Evolutionary conservation across 2,888 invertebrate genomes (phyloP).

Genomic region (Deilephila porcellus): DNA sequence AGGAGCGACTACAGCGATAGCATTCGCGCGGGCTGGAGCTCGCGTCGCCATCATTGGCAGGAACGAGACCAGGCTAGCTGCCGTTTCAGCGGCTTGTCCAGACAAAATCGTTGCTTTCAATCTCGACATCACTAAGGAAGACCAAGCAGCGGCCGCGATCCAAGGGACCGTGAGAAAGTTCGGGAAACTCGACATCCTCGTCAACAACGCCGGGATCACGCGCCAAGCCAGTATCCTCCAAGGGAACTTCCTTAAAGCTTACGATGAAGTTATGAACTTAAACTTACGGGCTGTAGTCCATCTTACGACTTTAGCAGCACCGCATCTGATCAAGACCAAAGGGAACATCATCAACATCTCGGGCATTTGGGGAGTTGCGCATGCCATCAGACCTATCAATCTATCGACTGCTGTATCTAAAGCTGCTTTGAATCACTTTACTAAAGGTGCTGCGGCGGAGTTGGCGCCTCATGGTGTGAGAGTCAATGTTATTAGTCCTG

Average conservation of each 20-base stretch:
- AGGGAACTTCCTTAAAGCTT: constrained; percentile 46
- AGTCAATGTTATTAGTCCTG: neutral
- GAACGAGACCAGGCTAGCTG: constrained; percentile 4
- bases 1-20: constrained; percentile 9
- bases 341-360: constrained; percentile 63
- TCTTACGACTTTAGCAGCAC: constrained; percentile 50
- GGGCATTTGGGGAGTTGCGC: constrained; percentile 43
- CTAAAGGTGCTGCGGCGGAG: neutral
- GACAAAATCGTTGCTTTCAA: constrained; percentile 45
- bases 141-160: constrained; percentile 46
- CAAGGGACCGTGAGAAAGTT: constrained; percentile 50
- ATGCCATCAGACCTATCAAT: neutral
- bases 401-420: neutral
- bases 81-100: constrained; percentile 35
- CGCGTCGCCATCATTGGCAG: constrained; percentile 25
- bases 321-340: constrained; percentile 51
- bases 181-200: constrained; percentile 55
- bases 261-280: constrained; percentile 50
- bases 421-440: constrained; percentile 24
- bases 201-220: constrained; percentile 57
- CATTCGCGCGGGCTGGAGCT: constrained; percentile 38
- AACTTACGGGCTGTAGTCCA: constrained; percentile 53
- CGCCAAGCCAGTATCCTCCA: constrained; percentile 39
- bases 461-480: constrained; percentile 24
- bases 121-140: constrained; percentile 55